Conservation (phyloP, 2,797 vertebrate genomes). For the Heterohyrax brucei region DNA sequence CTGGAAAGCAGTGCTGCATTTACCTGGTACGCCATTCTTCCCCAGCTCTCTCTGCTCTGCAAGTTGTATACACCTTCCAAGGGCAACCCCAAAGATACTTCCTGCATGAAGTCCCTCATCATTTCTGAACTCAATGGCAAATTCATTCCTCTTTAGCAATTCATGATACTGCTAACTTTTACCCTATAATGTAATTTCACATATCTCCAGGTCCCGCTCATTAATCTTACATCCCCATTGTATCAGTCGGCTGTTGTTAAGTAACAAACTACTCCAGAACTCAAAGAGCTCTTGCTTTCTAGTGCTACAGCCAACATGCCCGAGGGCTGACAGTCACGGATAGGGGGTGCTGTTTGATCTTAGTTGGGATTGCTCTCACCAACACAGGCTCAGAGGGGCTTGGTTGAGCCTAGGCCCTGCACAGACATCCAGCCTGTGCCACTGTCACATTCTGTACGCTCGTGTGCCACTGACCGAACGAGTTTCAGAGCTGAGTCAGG, state of each 20-base stretch:
- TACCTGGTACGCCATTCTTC: not conserved
- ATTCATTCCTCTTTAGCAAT: not conserved
- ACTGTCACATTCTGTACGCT: not conserved
- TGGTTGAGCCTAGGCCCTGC: not conserved
- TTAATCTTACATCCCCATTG: too few relatives aligned
- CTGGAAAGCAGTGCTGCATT: not conserved
- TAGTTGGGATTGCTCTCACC: not conserved
- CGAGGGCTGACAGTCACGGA: too few relatives aligned
- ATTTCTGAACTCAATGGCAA: not conserved
- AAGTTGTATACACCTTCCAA: not conserved
- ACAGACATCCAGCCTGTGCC: not conserved
- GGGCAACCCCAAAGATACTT: not conserved
- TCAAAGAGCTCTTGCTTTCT: not conserved
- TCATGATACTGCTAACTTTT: not conserved
- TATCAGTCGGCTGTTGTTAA: not conserved
- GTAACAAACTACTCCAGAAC: not conserved
- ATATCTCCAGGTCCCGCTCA: too few relatives aligned
- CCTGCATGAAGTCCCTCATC: not conserved
- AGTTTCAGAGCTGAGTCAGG: not conserved
- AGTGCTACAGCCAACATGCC: not conserved
- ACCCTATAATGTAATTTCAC: too few relatives aligned
- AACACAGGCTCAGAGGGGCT: fast-evolving
- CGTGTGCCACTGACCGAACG: not conserved
- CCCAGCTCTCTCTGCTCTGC: not conserved
- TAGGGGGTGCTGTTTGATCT: too few relatives aligned